phyloP scores from a whole-genome alignment of 1,140 invertebrate genomes.

The Thaumatotibia leucotreta region DNA sequence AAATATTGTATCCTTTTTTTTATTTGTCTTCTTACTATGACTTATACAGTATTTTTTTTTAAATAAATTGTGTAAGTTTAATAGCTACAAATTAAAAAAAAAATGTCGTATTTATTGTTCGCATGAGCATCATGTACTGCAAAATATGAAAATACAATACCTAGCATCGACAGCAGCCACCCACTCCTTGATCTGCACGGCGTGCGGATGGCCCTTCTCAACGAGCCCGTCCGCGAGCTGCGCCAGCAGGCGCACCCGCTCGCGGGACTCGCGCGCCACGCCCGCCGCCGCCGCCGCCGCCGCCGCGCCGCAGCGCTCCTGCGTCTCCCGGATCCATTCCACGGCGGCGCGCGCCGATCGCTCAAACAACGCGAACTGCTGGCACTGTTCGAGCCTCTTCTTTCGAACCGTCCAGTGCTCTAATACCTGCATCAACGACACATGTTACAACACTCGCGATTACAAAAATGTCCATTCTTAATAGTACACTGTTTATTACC shows the following conservation, averaged over 20 bases:
- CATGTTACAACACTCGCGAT: not conserved
- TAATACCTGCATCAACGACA: constrained; percentile 78
- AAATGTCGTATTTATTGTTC: no score
- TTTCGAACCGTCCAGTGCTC: constrained; percentile 97
- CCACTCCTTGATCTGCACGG: constrained; percentile 94
- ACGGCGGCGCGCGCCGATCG: constrained; percentile 93
- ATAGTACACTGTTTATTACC: constrained; percentile 28
- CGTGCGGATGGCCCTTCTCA: constrained; percentile 96
- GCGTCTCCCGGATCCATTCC: constrained; percentile 98
- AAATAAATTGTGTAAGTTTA: no score
- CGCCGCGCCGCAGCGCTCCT: constrained; percentile 86
- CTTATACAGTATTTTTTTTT: no score
- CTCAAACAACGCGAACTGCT: constrained; percentile 96
- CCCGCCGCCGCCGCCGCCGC: constrained; percentile 79
- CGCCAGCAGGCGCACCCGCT: constrained; percentile 94
- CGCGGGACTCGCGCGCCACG: constrained; percentile 94
- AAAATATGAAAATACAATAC: constrained; percentile 18
- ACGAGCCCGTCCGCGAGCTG: constrained; percentile 96
- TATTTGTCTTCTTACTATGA: no score
- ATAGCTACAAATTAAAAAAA: no score
- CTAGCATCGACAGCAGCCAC: constrained; percentile 95
- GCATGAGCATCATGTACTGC: no score
- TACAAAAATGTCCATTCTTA: not conserved
- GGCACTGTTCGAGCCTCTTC: constrained; percentile 97
- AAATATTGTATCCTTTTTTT: no score